Base-by-base conservation (phyloP, 2,113 vertebrate genomes). In the Origma solitaria region DNA sequence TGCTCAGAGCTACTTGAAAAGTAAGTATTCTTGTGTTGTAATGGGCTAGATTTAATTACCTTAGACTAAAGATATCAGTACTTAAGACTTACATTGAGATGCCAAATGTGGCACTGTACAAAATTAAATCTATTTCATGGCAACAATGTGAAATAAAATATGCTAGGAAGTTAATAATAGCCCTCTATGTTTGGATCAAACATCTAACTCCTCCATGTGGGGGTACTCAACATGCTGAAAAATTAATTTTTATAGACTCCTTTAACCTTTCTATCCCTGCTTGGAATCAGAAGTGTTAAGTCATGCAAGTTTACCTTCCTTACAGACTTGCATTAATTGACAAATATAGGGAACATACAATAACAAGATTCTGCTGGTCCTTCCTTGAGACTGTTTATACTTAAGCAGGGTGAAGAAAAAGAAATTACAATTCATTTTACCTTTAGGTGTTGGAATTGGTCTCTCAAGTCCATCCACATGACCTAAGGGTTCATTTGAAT, bases 381-480 rank as follows among this genome's bases (percentile, higher is more conserved):
- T 51, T 72, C 77, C 76, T 73, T 30, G 85, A 60, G 24, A 54
- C 82, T 49, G 17, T 6, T 50, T 82, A 22, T 27, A 51, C 24
- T 35, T 71, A 27, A 33, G 20, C 0, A 6, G 10, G 3, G 7
- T 7, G 5, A 68, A 44, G 23, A 75, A 68, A 71, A 76, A 47
- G 15, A 44, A 92, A 73, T 45, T 84, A 60, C 2, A 38, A 40
- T 24, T 90, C 16, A 45, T 92, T 82, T 97, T 98, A 99, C 98
- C 98, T 98, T 98, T 98, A 40, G 97, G 96, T 66, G 98, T 99
- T 62, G 98, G 98, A 92, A 98, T 50, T 40, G 98, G 98, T 91
- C 97, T 96, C 42, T 98, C 97, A 38, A 97, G 98, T 91, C 97
- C 98, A 87, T 98, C 98, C 6, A 94, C 95, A 49, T 98, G 97